A percentile compares a stretch with the other conserved stretches of the same genome.
Evolutionary conservation across 1,140 invertebrate species (phyloP).

Genomic region (Megathymus violae): DNA sequence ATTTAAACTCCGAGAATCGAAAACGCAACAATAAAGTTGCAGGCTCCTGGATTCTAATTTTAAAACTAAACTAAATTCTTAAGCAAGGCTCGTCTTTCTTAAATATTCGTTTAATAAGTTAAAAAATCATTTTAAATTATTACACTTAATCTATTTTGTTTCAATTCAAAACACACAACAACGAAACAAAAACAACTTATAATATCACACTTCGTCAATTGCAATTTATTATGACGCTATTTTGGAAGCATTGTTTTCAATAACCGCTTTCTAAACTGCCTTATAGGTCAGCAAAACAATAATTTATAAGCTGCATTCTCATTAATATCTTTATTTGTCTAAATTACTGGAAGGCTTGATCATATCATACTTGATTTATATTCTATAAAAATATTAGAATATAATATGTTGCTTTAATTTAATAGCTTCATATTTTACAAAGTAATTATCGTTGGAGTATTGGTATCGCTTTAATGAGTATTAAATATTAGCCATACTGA

Average conservation of each 20-base stretch:
- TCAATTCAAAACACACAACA: constrained; percentile 79
- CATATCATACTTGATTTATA: constrained; percentile 77
- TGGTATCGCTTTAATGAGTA: constrained; percentile 62
- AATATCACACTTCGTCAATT: constrained; percentile 79
- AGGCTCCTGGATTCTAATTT: constrained; percentile 63
- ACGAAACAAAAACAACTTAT: constrained; percentile 80
- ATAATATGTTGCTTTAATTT: constrained; percentile 74
- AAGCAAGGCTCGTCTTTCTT: constrained; percentile 83
- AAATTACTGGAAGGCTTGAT: constrained; percentile 83
- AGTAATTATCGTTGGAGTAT: constrained; percentile 72
- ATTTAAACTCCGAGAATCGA: constrained; percentile 53
- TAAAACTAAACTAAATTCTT: constrained; percentile 78
- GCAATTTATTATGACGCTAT: constrained; percentile 58
- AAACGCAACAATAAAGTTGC: constrained; percentile 58
- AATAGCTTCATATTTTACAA: constrained; percentile 71
- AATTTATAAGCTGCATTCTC: constrained; percentile 67
- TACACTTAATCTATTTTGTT: constrained; percentile 66
- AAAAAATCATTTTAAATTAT: constrained; percentile 69
- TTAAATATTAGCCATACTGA: constrained; percentile 40
- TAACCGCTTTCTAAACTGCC: constrained; percentile 60
- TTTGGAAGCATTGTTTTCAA: constrained; percentile 70
- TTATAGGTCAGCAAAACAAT: constrained; percentile 74
- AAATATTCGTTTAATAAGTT: constrained; percentile 79
- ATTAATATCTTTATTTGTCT: constrained; percentile 69
- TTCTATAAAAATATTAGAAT: constrained; percentile 84